Percentiles rank a stretch among this genome's conserved stretches.
Evolutionary conservation across 2,113 vertebrate species (phyloP).

Genomic region (Scolopax mira): DNA sequence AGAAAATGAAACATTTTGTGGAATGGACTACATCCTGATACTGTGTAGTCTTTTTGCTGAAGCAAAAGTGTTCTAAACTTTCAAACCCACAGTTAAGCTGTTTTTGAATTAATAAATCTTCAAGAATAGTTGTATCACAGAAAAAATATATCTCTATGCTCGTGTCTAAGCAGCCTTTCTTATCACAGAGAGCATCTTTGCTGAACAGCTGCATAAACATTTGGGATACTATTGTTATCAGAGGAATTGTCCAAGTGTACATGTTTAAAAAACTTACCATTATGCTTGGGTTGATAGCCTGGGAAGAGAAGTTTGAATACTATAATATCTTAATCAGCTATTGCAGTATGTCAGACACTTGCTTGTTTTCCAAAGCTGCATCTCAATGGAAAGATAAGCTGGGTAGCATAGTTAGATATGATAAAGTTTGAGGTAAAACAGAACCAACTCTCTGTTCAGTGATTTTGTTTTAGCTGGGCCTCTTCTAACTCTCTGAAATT

Average conservation of each 20-base stretch:
- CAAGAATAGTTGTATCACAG: not conserved
- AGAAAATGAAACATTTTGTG: not conserved
- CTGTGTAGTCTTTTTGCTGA: not conserved
- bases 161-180: slow-evolving; percentile 16
- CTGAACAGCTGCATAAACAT: slow-evolving; percentile 49
- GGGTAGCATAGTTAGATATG: slow-evolving; percentile 14
- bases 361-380: slow-evolving; percentile 37
- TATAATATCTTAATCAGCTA: not conserved
- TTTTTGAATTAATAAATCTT: not conserved
- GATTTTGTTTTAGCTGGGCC: too few relatives aligned
- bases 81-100: not conserved
- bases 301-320: slow-evolving; percentile 39
- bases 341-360: slow-evolving; percentile 12
- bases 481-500: too few relatives aligned
- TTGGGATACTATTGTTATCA: slow-evolving; percentile 51
- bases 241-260: slow-evolving; percentile 42
- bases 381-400: not conserved
- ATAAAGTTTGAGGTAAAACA: not conserved
- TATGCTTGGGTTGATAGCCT: slow-evolving; percentile 29
- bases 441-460: too few relatives aligned
- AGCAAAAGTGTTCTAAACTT: not conserved
- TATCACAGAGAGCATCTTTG: slow-evolving; percentile 42
- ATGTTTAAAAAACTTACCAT: slow-evolving; percentile 38
- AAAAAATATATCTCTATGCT: not conserved
- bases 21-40: not conserved